Percentiles rank a stretch among this genome's conserved stretches.
Conservation (phyloP, 92 coral and sea anemone species). For the Bergia puertoricense region DNA sequence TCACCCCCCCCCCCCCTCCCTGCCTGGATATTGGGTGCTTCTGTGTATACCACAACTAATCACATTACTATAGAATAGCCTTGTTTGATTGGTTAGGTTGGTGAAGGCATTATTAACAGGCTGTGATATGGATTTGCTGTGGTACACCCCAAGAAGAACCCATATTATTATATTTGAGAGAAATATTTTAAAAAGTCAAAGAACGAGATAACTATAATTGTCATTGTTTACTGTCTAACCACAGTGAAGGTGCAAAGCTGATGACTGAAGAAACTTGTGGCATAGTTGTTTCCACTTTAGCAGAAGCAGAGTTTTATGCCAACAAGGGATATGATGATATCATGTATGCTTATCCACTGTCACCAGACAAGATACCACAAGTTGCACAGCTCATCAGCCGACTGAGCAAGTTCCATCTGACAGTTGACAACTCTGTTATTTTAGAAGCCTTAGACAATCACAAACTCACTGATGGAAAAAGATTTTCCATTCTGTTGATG, state of each 20-base stretch:
- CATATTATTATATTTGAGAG: no score
- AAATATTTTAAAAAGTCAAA: no score
- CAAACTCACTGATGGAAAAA: conserved; percentile 62
- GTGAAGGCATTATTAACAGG: no score
- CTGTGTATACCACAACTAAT: no score
- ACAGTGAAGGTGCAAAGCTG: conserved; percentile 81
- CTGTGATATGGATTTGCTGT: no score
- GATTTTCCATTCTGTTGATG: conserved; percentile 52
- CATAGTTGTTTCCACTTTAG: conserved; percentile 86
- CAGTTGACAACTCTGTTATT: conserved; percentile 74
- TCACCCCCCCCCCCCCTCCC: no score
- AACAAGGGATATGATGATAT: conserved; percentile 85
- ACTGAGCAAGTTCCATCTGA: conserved; percentile 73
- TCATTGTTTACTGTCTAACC: background rate
- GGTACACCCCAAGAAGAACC: no score
- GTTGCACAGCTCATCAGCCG: conserved; percentile 61
- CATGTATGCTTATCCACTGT: conserved; percentile 84
- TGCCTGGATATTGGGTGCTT: no score
- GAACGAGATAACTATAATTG: background rate
- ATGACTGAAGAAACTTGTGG: conserved; percentile 84
- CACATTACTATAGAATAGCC: no score
- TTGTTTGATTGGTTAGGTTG: no score
- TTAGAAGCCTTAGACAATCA: conserved; percentile 65
- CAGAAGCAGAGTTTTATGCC: conserved; percentile 91
- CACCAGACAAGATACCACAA: conserved; percentile 83